Base-by-base conservation (phyloP, 2,113 vertebrate genomes). In the Copsychus sechellarum region DNA sequence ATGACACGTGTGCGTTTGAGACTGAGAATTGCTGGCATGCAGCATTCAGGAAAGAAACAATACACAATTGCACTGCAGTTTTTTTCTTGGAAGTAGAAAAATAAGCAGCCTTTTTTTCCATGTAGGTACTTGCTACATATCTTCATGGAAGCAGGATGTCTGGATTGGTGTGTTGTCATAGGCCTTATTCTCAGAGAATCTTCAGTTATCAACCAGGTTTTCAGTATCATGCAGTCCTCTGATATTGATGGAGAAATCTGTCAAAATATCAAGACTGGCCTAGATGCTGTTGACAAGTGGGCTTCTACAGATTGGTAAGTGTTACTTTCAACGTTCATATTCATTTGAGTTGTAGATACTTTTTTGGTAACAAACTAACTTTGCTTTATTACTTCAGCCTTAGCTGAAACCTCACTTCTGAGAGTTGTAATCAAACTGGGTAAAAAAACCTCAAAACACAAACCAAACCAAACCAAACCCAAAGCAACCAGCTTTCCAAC, bases 131-230 rank as follows among this genome's bases (percentile, higher is more conserved):
- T 99, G 94, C 98, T 99, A 40, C 99, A 99, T 89, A 98, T 99
- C 87, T 99, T 99, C 97, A 98, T 98, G 98, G 99, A 99, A 98
- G 99, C 99, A 9, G 99, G 99, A 86, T 99, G 99, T 97, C 97
- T 99, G 96, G 99, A 99, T 93, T 99, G 99, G 99, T 99, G 99
- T 42, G 93, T 99, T 38, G 97, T 99, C 77, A 99, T 99, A 88
- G 99, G 99, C 67, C 97, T 99, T 95, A 99, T 99, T 97, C 98
- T 99, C 70, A 98, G 99, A 91, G 99, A 99, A 62, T 96, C 98
- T 54, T 97, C 97, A 56, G 86, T 99, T 65, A 99, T 99, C 94
- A 99, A 95, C 96, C 99, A 99, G 96, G 98, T 99, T 84, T 98
- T 99, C 86, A 97, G 97, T 62, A 97, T 99, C 91, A 97, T 99